phyloP scores from a whole-genome alignment of 2,113 vertebrate genomes.

The Corvus hawaiiensis region DNA sequence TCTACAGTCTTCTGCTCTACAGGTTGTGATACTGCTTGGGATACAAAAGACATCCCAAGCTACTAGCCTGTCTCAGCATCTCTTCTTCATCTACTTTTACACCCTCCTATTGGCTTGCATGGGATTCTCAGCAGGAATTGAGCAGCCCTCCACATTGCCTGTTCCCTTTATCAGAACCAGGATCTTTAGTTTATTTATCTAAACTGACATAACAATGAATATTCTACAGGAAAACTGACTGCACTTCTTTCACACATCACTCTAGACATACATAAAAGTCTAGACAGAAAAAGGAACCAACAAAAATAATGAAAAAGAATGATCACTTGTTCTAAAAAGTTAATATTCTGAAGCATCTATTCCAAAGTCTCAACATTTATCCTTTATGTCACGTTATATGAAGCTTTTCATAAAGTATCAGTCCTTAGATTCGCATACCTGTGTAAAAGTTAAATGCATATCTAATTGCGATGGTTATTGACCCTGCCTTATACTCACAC shows the following conservation, averaged over 20 bases:
- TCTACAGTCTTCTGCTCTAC: neutral
- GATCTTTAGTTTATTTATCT: neutral
- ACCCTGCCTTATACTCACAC: neutral
- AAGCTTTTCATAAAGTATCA: neutral
- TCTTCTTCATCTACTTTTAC: neutral
- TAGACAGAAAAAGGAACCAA: neutral
- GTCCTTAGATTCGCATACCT: neutral
- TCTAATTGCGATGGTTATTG: neutral
- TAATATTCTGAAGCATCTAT: neutral
- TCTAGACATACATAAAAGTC: neutral
- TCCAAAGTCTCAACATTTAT: neutral
- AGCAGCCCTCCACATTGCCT: neutral
- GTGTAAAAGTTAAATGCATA: neutral
- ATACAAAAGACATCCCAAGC: neutral
- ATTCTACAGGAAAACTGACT: neutral
- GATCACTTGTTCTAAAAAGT: neutral
- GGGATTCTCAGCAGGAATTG: neutral
- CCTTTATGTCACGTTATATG: neutral
- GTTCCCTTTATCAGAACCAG: neutral
- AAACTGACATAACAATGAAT: neutral
- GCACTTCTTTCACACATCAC: neutral
- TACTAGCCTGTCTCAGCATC: neutral
- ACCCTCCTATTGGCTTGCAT: neutral
- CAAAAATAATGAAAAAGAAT: neutral
- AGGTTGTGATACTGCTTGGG: neutral